These are phyloP conservation scores for Petrophora chlorosata DNA, from an alignment of 2,888 invertebrate species.

Conservation along the genomic window DNA sequence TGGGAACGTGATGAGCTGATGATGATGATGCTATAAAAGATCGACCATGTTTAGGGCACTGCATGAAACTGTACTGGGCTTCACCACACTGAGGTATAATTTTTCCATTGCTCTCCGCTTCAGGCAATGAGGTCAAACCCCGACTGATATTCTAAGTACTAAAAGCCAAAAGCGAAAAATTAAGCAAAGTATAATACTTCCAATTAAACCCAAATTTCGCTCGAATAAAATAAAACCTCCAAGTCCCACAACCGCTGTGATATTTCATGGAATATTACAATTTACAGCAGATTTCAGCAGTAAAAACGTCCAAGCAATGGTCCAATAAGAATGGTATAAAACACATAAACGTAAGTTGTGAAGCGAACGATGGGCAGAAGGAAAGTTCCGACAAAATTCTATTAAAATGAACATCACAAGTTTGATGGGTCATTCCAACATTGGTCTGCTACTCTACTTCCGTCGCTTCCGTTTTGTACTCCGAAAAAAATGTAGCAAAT, in stretches of 20 bases:
- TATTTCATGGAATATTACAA: constrained; percentile 25
- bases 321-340: constrained; percentile 42
- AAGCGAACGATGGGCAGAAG: constrained; percentile 39
- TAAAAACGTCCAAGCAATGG: constrained; percentile 32
- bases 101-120: no score
- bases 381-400: constrained; percentile 50
- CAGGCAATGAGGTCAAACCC: no score
- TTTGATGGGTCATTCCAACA: constrained; percentile 48
- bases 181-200: no score
- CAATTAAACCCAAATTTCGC: constrained; percentile 1
- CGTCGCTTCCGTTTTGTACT: constrained; percentile 5
- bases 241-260: constrained; percentile 4
- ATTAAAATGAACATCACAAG: constrained; percentile 58
- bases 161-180: no score
- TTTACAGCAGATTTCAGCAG: constrained; percentile 25
- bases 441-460: constrained; percentile 21
- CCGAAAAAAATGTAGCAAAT: neutral
- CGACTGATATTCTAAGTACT: no score
- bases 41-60: no score
- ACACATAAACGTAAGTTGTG: constrained; percentile 37
- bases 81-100: no score
- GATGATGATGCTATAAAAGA: no score
- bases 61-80: no score
- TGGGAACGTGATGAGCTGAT: no score
- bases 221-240: constrained; percentile 7